Evolutionary conservation across 2,888 invertebrate genomes (phyloP).

Genomic region (Coenonympha glycerion): DNA sequence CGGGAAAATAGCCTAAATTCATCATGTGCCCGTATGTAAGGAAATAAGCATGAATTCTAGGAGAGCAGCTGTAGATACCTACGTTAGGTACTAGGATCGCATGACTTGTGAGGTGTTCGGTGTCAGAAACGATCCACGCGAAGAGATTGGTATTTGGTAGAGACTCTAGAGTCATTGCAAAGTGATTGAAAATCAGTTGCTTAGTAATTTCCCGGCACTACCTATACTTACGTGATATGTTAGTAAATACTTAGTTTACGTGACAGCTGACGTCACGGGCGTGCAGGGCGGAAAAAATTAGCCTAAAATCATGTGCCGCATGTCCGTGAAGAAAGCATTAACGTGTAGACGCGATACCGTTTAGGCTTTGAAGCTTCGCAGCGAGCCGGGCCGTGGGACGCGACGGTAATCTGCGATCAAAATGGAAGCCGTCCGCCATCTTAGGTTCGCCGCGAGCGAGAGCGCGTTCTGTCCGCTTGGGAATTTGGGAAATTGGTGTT

Average conservation of each 20-base stretch:
- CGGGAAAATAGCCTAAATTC: conserved; percentile 72
- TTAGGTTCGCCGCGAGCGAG: conserved; percentile 71
- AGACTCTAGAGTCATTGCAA: too few relatives aligned
- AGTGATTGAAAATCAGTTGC: too few relatives aligned
- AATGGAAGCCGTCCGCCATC: conserved; percentile 74
- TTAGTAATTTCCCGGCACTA: too few relatives aligned
- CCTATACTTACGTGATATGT: too few relatives aligned
- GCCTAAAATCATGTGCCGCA: conserved; percentile 71
- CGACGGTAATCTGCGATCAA: conserved; percentile 72
- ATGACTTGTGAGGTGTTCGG: too few relatives aligned
- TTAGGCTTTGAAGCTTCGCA: conserved; percentile 73
- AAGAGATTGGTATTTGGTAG: too few relatives aligned
- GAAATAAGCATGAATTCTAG: too few relatives aligned
- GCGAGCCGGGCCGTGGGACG: conserved; percentile 55
- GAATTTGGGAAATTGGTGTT: conserved; percentile 75
- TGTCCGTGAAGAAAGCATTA: conserved; percentile 54
- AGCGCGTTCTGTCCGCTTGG: conserved; percentile 66
- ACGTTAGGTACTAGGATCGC: too few relatives aligned
- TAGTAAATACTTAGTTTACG: conserved; percentile 1
- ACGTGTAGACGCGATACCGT: conserved; percentile 52
- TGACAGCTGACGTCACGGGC: conserved; percentile 43
- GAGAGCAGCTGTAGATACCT: too few relatives aligned
- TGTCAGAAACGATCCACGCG: too few relatives aligned
- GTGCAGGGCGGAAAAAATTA: conserved; percentile 67
- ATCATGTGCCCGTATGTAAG: conserved; percentile 70